Percentiles rank a stretch among this genome's conserved stretches.
Evolutionary conservation across 2,888 invertebrate species (phyloP).

Genomic region (Drosophila paucipuncta): DNA sequence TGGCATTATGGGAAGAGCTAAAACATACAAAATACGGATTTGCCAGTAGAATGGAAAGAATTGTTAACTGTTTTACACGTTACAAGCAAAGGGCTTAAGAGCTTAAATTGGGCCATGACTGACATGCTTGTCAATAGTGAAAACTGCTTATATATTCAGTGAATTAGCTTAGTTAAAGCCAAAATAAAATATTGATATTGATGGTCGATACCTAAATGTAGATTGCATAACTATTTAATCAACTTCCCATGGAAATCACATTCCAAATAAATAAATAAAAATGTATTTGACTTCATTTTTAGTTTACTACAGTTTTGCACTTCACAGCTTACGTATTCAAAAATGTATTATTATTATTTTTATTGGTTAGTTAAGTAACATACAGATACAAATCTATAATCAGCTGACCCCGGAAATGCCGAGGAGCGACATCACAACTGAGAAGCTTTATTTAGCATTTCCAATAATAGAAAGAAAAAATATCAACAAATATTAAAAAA

Average conservation of each 20-base stretch:
- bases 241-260: background rate
- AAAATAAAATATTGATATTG: background rate
- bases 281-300: background rate
- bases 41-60: background rate
- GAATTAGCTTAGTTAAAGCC: background rate
- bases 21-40: background rate
- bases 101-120: background rate
- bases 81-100: background rate
- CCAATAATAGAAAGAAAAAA: no score
- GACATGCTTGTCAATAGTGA: background rate
- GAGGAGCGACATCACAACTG: no score
- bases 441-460: no score
- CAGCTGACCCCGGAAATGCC: no score
- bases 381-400: no score
- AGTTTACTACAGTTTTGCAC: background rate
- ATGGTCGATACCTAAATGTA: background rate
- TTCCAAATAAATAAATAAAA: background rate
- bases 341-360: background rate
- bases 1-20: conserved; percentile 14
- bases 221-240: conserved; percentile 1
- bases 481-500: no score
- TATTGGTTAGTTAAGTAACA: no score
- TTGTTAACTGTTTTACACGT: background rate
- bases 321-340: background rate
- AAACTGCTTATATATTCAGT: background rate